Conservation (phyloP, 92 coral and sea anemone genomes). For the Umimayanthus kanabou region DNA sequence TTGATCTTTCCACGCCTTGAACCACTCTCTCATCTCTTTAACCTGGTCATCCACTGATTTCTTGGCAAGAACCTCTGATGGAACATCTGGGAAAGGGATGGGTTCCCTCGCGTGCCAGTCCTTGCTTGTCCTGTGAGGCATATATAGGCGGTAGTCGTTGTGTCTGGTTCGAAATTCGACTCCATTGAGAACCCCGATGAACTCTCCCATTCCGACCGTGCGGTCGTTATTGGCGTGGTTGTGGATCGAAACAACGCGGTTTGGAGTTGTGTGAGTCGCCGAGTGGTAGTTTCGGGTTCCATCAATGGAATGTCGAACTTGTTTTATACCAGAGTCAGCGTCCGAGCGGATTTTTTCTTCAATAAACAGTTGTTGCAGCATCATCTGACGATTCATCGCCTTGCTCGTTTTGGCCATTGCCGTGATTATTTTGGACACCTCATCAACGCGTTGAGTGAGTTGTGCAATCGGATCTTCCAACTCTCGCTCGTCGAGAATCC, state of each 20-base stretch:
- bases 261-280: constrained; percentile 48
- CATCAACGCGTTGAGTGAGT: too few species aligned
- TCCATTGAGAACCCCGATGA: constrained; percentile 79
- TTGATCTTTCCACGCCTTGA: constrained; percentile 86
- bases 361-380: constrained; percentile 68
- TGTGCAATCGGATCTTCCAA: too few species aligned
- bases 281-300: constrained; percentile 66
- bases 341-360: constrained; percentile 73
- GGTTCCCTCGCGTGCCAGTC: too few species aligned
- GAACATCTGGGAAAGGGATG: constrained; percentile 19
- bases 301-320: constrained; percentile 44
- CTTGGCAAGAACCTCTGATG: constrained; percentile 70
- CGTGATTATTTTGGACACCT: neutral
- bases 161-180: constrained; percentile 91
- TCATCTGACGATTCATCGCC: constrained; percentile 45
- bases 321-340: constrained; percentile 75
- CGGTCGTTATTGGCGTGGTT: constrained; percentile 84
- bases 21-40: constrained; percentile 95
- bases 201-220: constrained; percentile 86
- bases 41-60: constrained; percentile 58
- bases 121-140: constrained; percentile 65
- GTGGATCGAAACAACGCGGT: constrained; percentile 67
- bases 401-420: neutral
- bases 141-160: constrained; percentile 84
- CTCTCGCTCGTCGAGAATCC: too few species aligned